Conservation (phyloP, 2,113 vertebrate genomes). For the Telmatochromis bifrenatus region DNA sequence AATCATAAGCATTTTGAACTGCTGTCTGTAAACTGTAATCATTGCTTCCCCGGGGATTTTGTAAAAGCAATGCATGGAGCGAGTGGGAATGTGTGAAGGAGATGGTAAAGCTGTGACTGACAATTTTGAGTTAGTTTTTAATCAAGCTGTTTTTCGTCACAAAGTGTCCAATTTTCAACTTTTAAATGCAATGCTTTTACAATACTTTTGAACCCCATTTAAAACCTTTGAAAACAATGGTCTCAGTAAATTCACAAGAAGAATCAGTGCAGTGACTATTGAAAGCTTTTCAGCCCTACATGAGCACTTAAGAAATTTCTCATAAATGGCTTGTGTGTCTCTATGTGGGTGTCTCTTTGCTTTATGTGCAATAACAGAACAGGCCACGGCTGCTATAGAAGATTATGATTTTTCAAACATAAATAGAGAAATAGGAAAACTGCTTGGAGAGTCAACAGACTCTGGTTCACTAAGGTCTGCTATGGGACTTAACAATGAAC, state of each 20-base stretch:
- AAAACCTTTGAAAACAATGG: not conserved
- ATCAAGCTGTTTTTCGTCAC: not conserved
- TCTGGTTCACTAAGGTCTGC: not conserved
- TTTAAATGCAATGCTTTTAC: not conserved
- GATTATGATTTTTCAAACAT: not conserved
- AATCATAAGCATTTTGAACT: slow-evolving; percentile 2
- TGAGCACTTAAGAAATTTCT: not conserved
- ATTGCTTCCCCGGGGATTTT: not conserved
- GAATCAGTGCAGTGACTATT: not conserved
- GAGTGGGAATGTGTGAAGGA: not conserved
- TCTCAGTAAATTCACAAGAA: not conserved
- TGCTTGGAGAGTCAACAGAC: not conserved
- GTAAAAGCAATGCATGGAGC: not conserved
- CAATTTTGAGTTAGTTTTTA: not conserved
- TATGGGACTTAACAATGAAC: not conserved
- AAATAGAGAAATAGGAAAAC: not conserved
- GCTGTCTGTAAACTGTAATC: not conserved
- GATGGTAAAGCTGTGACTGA: not conserved
- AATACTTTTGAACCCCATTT: not conserved
- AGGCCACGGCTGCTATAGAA: not conserved
- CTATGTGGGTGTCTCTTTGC: not conserved
- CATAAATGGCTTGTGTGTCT: not conserved
- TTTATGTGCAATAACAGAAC: not conserved
- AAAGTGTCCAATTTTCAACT: not conserved
- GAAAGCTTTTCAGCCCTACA: not conserved